phyloP scores from a whole-genome alignment of 2,888 invertebrate genomes.

The Anthoptus insignis region DNA sequence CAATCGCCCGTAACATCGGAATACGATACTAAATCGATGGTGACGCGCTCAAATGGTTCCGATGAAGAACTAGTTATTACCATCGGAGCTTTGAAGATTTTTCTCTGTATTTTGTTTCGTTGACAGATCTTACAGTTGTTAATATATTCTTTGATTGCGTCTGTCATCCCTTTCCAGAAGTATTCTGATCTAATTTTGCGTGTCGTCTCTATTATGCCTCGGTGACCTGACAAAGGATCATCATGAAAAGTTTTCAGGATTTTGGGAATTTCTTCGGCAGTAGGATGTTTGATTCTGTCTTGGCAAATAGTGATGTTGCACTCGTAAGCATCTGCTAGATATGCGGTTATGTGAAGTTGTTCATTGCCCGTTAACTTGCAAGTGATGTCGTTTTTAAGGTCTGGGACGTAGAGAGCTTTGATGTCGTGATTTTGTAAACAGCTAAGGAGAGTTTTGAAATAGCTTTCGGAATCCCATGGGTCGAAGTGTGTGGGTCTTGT shows the following conservation, averaged over 20 bases:
- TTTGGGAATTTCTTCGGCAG: constrained; percentile 49
- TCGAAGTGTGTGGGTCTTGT: constrained; percentile 50
- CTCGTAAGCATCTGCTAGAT: constrained; percentile 52
- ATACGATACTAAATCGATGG: constrained; percentile 58
- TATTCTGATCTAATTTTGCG: constrained; percentile 54
- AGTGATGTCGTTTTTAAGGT: constrained; percentile 48
- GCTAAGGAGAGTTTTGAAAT: constrained; percentile 53
- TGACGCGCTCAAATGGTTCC: constrained; percentile 56
- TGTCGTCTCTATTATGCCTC: constrained; percentile 54
- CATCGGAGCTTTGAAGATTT: constrained; percentile 56
- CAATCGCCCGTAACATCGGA: constrained; percentile 53
- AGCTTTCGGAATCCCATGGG: constrained; percentile 55
- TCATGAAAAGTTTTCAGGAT: constrained; percentile 56
- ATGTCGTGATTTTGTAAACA: constrained; percentile 50
- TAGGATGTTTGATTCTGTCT: constrained; percentile 49
- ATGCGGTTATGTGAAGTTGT: constrained; percentile 51
- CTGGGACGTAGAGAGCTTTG: constrained; percentile 47
- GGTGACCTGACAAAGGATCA: constrained; percentile 55
- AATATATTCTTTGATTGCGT: constrained; percentile 54
- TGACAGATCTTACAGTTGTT: constrained; percentile 52
- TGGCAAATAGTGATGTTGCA: constrained; percentile 52
- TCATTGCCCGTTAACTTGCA: constrained; percentile 49
- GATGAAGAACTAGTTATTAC: constrained; percentile 55
- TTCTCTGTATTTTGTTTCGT: constrained; percentile 55
- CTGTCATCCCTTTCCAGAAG: constrained; percentile 57